Evolutionary conservation across 1,140 invertebrate genomes (phyloP).

Genomic region (Archegozetes longisetosus): DNA sequence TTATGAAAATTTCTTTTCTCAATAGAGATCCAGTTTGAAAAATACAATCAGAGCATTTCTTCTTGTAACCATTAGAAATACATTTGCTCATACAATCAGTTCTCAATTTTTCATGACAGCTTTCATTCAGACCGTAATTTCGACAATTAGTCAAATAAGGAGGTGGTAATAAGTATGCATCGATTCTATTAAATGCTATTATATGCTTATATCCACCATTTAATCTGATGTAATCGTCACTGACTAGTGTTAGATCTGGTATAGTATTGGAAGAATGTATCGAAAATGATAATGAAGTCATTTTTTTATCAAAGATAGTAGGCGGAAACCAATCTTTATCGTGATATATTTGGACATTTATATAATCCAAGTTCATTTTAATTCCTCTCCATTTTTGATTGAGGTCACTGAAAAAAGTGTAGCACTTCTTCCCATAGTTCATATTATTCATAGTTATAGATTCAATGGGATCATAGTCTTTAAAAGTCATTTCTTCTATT

Average conservation of each 20-base stretch:
- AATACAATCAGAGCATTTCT: background rate
- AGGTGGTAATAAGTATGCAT: background rate
- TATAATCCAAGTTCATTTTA: background rate
- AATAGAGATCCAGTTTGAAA: background rate
- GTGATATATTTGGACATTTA: background rate
- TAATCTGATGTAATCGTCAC: background rate
- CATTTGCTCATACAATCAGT: background rate
- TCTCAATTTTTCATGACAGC: background rate
- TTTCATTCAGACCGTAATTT: background rate
- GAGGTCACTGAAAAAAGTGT: background rate
- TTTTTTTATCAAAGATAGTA: background rate
- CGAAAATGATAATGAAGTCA: background rate
- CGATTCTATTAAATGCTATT: background rate
- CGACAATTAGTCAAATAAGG: background rate
- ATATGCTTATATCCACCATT: background rate
- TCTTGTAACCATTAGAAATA: background rate
- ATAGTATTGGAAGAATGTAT: background rate
- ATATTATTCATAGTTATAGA: background rate
- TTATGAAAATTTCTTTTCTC: background rate
- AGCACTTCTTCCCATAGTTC: background rate
- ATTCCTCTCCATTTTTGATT: background rate
- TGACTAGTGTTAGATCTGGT: background rate
- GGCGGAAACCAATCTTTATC: background rate
- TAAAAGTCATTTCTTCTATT: no score
- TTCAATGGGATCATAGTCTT: background rate